Evolutionary conservation across 2,113 vertebrate species (phyloP), one percentile per base, ranked within the genome.

Genomic region (Ancistrus triradiatus): DNA sequence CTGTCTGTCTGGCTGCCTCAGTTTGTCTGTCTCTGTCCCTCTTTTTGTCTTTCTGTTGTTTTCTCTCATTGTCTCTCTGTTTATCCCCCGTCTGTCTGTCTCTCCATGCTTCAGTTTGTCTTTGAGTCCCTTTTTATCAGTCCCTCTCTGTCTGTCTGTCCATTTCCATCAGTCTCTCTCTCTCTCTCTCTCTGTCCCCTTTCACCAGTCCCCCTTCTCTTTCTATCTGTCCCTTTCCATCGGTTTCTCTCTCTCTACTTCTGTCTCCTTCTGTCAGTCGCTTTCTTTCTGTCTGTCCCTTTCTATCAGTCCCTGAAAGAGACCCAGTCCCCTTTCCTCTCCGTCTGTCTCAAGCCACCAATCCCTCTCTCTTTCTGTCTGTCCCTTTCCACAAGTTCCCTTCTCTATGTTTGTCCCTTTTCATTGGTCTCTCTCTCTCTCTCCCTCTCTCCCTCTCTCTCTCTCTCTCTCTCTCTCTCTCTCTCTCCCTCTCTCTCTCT

Each of bases 131-230:
- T 60, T 55, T 53, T 42, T 7, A 55, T 35, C 47, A 49, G 33
- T 42, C 18, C 51, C 24, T 35, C 46, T 24, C 89, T 86, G 94
- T 89, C 56, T 83, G 78, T 84, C 55, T 10, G 13, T 21, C 52
- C 59, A 52, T 55, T 33, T 18, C 31, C 27, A 31, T 22, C 10
- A 7, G 15, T 31, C 40, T 27, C 18, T 42, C 49, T 14, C n/a
- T 46, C 18, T 3, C 57, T 57, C 22, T 24, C 43, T 68, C 37
- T 27, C 47, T 13, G 4, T 50, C 22, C n/a, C n/a, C 5, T 2
- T 43, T 14, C n/a, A 8, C 18, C 1, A 18, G 27, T 19, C 6
- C 6, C 37, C 35, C 47, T 58, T n/a, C n/a, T 47, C 21, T 66
- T 47, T 17, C 13, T 51, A 14, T 27, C 47, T 13, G 4, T 50